phyloP scores from a whole-genome alignment of 2,113 vertebrate genomes.

The Sakesphorus luctuosus region DNA sequence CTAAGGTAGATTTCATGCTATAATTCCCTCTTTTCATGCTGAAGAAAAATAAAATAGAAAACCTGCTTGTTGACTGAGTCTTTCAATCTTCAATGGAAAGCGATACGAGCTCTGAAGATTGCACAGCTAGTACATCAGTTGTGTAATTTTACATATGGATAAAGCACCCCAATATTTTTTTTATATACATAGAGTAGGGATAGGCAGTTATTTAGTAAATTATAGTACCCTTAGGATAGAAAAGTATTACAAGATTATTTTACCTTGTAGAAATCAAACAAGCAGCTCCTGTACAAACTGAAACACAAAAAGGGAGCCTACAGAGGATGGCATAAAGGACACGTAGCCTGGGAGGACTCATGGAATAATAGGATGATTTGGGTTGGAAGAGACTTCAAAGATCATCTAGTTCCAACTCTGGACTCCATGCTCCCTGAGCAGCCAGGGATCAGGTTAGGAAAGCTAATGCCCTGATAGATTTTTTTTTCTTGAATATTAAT shows the following conservation, averaged over 20 bases:
- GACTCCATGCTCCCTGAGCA: background rate
- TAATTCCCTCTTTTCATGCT: background rate
- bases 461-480: background rate
- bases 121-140: background rate
- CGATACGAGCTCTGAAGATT: background rate
- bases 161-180: background rate
- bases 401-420: background rate
- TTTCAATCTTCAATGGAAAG: background rate
- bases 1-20: background rate
- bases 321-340: background rate
- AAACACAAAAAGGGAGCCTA: background rate
- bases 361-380: background rate
- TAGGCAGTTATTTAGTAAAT: background rate
- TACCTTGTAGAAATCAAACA: background rate
- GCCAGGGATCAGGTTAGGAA: background rate
- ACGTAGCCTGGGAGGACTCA: background rate
- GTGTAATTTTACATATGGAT: background rate
- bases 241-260: background rate
- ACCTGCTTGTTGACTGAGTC: rapidly evolving
- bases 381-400: background rate
- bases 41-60: background rate
- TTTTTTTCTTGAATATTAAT: background rate
- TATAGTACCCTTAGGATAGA: background rate
- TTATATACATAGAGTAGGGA: background rate
- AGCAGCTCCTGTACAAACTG: background rate